phyloP scores from a whole-genome alignment of 2,888 invertebrate genomes.

The Petrophora chlorosata region DNA sequence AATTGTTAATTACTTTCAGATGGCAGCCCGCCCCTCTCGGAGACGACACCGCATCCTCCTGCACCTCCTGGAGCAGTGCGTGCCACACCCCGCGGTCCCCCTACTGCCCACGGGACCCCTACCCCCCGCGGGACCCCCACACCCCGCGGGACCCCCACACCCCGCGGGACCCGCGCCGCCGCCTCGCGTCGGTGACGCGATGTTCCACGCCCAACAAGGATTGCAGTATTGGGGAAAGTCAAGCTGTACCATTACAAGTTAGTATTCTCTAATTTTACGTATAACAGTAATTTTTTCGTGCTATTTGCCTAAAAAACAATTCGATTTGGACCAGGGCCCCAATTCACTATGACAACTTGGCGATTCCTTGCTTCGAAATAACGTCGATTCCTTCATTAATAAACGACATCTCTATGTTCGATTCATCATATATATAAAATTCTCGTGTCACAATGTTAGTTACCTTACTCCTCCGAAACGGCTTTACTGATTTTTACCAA shows the following conservation, averaged over 20 bases:
- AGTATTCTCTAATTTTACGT: conserved; percentile 5
- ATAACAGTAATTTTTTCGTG: neutral
- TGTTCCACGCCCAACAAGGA: conserved; percentile 63
- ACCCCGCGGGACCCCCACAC: conserved; percentile 8
- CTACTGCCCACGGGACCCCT: conserved; percentile 29
- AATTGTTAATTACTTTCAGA: conserved; percentile 32
- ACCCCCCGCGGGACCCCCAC: conserved; percentile 34
- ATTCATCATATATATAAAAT: too few relatives aligned
- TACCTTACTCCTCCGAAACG: too few relatives aligned
- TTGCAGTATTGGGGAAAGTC: conserved; percentile 32
- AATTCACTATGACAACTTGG: too few relatives aligned
- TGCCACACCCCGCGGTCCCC: conserved; percentile 12
- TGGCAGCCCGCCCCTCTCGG: conserved; percentile 44
- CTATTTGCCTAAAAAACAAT: neutral
- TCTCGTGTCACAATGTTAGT: too few relatives aligned
- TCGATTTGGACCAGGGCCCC: too few relatives aligned
- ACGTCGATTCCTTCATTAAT: too few relatives aligned
- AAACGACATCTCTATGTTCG: too few relatives aligned
- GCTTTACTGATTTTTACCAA: too few relatives aligned
- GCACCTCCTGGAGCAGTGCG: neutral
- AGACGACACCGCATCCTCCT: neutral
- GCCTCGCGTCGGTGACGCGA: conserved; percentile 18
- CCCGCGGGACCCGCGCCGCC: conserved; percentile 39
- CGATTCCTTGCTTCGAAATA: too few relatives aligned
- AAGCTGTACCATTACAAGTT: conserved; percentile 61